These are phyloP conservation scores for Nesidiocoris tenuis DNA, from an alignment of 2,888 invertebrate genomes.

Conservation along the genomic window DNA sequence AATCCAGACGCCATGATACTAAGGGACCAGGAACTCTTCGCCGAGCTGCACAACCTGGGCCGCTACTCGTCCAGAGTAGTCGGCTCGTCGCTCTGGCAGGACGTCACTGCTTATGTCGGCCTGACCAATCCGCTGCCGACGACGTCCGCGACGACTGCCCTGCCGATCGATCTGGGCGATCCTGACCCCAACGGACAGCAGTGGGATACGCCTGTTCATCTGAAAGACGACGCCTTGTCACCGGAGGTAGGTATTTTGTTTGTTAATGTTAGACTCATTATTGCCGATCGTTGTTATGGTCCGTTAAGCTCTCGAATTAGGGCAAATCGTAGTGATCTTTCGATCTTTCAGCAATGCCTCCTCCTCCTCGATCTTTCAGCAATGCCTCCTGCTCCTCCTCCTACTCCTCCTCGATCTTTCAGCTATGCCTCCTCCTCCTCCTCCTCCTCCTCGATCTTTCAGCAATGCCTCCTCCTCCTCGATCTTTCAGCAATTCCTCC, in stretches of 20 bases:
- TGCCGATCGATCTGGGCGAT: background rate
- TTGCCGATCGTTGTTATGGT: too few species aligned
- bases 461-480: too few species aligned
- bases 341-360: too few species aligned
- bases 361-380: too few species aligned
- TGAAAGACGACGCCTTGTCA: constrained; percentile 28
- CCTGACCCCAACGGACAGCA: background rate
- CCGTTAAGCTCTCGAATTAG: too few species aligned
- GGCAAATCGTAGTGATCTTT: too few species aligned
- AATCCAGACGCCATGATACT: constrained; percentile 68
- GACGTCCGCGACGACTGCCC: constrained; percentile 40
- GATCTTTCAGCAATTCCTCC: too few species aligned
- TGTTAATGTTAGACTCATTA: too few species aligned
- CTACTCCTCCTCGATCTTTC: too few species aligned
- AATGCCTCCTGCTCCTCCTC: too few species aligned
- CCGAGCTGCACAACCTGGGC: constrained; percentile 70
- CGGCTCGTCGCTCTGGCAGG: constrained; percentile 56
- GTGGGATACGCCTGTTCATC: constrained; percentile 27
- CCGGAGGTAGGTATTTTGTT: constrained; percentile 21
- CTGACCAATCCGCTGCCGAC: constrained; percentile 40
- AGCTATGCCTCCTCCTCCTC: too few species aligned
- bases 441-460: too few species aligned
- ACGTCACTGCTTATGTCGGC: constrained; percentile 63
- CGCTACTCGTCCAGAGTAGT: constrained; percentile 59
- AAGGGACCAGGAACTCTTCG: constrained; percentile 70